phyloP scores from a whole-genome alignment of 2,888 invertebrate species.

The Onchidella celtica region DNA sequence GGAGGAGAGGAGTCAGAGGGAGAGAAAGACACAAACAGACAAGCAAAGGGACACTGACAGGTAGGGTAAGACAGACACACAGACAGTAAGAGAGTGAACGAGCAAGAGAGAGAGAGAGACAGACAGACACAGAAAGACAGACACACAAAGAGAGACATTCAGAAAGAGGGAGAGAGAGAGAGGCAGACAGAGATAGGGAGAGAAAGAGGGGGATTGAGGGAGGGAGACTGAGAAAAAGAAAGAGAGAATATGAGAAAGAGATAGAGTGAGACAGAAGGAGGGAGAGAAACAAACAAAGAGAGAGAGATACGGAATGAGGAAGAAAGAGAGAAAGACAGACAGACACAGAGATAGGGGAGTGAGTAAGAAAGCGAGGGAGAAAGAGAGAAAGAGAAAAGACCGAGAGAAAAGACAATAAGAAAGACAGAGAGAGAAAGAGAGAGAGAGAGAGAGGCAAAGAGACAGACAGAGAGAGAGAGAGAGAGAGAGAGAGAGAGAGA shows the following conservation, averaged over 20 bases:
- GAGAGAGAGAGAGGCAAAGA: neutral
- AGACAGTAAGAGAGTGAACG: no score
- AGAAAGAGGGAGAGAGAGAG: no score
- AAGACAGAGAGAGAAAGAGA: neutral
- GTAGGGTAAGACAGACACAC: neutral
- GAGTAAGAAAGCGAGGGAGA: neutral
- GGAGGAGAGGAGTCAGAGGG: neutral
- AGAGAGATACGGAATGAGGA: neutral
- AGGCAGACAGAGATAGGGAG: no score
- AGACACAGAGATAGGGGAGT: no score
- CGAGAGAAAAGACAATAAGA: neutral
- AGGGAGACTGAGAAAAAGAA: no score
- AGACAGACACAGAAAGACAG: no score
- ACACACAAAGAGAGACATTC: no score
- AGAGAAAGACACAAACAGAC: no score
- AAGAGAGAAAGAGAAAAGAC: neutral
- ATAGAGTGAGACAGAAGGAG: no score
- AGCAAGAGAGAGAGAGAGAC: no score
- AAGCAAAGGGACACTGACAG: neutral
- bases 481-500: conserved; percentile 2
- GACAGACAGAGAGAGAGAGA: neutral
- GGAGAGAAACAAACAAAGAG: neutral
- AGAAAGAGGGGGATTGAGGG: no score
- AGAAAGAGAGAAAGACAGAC: neutral
- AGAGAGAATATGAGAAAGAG: no score